phyloP scores from a whole-genome alignment of 2,113 vertebrate genomes.

The Dipodomys stephensi region DNA sequence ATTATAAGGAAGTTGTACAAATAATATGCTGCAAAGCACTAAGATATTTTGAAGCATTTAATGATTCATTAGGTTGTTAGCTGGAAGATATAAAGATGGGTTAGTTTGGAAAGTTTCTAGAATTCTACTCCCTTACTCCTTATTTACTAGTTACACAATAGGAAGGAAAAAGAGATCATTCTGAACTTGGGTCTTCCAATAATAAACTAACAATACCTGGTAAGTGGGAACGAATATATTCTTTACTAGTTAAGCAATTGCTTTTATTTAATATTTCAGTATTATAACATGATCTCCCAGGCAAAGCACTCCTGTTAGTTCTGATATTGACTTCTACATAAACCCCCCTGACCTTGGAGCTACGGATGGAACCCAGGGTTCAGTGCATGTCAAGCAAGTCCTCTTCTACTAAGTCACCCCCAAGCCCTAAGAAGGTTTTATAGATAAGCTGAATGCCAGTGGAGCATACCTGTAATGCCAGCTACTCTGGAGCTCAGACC shows the following conservation, averaged over 20 bases:
- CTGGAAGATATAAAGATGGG: no score
- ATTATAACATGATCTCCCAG: not conserved
- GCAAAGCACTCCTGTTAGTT: not conserved
- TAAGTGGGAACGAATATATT: not conserved
- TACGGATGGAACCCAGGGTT: not conserved
- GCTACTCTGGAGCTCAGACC: no score
- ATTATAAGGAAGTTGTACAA: no score
- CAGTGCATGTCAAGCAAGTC: no score
- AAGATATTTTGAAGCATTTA: not conserved
- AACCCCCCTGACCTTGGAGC: not conserved
- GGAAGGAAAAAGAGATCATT: not conserved
- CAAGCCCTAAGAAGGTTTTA: no score
- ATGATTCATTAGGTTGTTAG: not conserved
- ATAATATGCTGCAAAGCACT: not conserved
- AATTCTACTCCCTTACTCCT: not conserved
- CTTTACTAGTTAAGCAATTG: no score
- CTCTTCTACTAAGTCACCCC: no score
- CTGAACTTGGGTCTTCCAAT: not conserved
- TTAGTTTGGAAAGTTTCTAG: not conserved
- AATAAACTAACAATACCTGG: not conserved
- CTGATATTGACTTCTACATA: not conserved
- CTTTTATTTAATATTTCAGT: not conserved
- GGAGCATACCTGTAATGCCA: no score
- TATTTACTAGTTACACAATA: not conserved
- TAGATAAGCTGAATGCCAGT: no score